Evolutionary conservation across 2,888 invertebrate genomes (phyloP).

Genomic region (Sylvicola fuscatus): DNA sequence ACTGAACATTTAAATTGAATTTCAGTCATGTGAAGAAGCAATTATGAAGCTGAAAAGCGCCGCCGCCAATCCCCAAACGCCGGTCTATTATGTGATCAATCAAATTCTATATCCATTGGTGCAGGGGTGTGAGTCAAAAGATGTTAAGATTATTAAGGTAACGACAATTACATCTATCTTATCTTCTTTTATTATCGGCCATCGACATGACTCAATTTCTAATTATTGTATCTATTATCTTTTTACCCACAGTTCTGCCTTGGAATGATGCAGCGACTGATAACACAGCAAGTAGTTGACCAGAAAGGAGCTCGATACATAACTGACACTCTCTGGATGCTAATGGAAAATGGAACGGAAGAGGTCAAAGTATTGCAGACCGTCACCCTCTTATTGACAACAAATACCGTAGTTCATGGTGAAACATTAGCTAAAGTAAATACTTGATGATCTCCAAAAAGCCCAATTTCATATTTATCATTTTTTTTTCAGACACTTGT

Average conservation of each 20-base stretch:
- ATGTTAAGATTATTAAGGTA: conserved; percentile 85
- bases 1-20: conserved; percentile 13
- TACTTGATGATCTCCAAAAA: too few species aligned
- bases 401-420: conserved; percentile 88
- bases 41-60: conserved; percentile 72
- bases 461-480: too few species aligned
- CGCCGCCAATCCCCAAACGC: conserved; percentile 51
- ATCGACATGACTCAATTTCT: background rate
- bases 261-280: conserved; percentile 82
- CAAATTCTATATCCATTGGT: conserved; percentile 92
- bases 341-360: conserved; percentile 87
- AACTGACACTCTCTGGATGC: conserved; percentile 78
- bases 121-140: conserved; percentile 94
- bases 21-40: conserved; percentile 89
- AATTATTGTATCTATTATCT: conserved; percentile 7
- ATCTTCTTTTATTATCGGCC: background rate
- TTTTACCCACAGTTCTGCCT: conserved; percentile 78
- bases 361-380: conserved; percentile 94
- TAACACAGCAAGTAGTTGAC: conserved; percentile 74
- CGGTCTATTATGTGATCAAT: conserved; percentile 74
- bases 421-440: conserved; percentile 84
- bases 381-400: conserved; percentile 80
- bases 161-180: conserved; percentile 5
- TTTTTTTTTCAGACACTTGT: conserved; percentile 82
- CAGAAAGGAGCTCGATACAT: conserved; percentile 84